Evolutionary conservation across 2,888 invertebrate species (phyloP).

Genomic region (Thera britannica): DNA sequence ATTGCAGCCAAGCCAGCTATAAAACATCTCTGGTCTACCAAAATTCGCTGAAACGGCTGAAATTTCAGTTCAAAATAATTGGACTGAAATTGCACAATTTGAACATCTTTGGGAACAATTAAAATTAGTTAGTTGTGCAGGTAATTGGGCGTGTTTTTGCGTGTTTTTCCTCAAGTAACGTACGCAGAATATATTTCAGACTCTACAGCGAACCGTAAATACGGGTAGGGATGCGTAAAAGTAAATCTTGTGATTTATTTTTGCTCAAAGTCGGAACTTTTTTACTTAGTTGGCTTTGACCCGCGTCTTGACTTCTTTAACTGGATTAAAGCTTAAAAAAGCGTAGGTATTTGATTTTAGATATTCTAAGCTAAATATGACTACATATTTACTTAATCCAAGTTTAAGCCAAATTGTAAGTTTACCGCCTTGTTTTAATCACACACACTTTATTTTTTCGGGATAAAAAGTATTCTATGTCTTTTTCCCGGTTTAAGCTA

Average conservation of each 20-base stretch:
- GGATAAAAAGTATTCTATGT: too few relatives aligned
- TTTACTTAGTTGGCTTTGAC: background rate
- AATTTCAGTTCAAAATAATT: background rate
- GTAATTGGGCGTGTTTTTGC: too few relatives aligned
- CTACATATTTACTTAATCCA: too few relatives aligned
- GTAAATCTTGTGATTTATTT: background rate
- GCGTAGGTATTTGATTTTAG: too few relatives aligned
- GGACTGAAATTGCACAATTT: background rate
- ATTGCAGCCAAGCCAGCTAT: conserved; percentile 11
- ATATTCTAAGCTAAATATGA: too few relatives aligned
- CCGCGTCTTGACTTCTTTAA: background rate
- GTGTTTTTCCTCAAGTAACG: too few relatives aligned
- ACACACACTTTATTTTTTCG: too few relatives aligned
- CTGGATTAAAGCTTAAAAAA: too few relatives aligned
- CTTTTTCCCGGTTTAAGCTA: too few relatives aligned
- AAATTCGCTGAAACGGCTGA: conserved; percentile 1
- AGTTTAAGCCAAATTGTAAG: too few relatives aligned
- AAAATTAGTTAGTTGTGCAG: too few relatives aligned
- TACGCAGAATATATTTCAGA: background rate
- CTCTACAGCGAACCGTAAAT: background rate
- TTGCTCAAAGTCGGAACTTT: background rate
- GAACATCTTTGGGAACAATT: background rate
- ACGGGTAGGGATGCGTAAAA: background rate
- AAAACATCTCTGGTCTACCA: conserved; percentile 1
- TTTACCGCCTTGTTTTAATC: too few relatives aligned